Evolutionary conservation across 1,140 invertebrate species (phyloP), one percentile per base, ranked within the genome.

Genomic region (Nasonia vitripennis): DNA sequence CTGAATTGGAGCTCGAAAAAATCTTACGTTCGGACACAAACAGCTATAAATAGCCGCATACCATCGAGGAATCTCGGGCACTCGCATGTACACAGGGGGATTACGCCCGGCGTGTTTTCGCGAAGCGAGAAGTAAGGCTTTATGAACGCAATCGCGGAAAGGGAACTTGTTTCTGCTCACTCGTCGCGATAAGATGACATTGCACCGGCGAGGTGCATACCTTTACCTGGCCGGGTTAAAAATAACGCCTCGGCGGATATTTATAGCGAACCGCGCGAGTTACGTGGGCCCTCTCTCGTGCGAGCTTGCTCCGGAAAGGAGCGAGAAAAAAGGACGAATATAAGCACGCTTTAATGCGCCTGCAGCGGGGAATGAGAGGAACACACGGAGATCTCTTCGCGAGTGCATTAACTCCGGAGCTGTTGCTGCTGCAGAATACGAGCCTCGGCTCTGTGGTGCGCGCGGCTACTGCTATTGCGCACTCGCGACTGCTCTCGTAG

Each of bases 241-340:
- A 93, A 93, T 93, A 93, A 92, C 91, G 88, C 83, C 85, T 88
- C 78, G 81, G 82, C 73, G 86, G 89, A 88, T 93, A 93, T 93
- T 93, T 93, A 92, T 93, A 93, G 92, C 89, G 77, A 85, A 67
- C 10, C 68, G 68, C 27, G 4, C 23, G 27, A 31, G 31, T 71
- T 71, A 71, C 68, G 68, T 71, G 7, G 10, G 68, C 14, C 7
- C 78, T 77, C 80, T 74, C 80, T 68, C 62, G 71, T 31, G 55
- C 62, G 68, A 20, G 31, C 78, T 67, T 77, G 31, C 70, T 73
- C 34, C 45, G 48, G 77, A 71, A 81, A 81, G 62, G 41, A 74
- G 45, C 34, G 70, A 34, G 80, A 86, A 78, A 74, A 86, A 78
- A 87, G 80, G 48, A 67, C 71, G 81, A 67, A 82, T 51, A 51